phyloP scores from a whole-genome alignment of 2,797 vertebrate genomes.

The Rhynchotus rufescens region DNA sequence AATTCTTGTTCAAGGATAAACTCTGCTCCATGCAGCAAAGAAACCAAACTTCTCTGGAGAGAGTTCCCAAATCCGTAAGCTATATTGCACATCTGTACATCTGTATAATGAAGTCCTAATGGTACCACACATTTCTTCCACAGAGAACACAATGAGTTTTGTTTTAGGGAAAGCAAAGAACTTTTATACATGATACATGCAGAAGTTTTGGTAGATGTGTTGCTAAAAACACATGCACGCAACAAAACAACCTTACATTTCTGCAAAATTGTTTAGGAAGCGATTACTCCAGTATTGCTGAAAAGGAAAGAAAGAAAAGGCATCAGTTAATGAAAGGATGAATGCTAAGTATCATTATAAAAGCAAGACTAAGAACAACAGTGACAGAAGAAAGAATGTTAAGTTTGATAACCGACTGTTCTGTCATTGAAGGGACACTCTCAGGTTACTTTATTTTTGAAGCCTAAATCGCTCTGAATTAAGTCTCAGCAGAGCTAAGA shows the following conservation, averaged over 20 bases:
- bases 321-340: slow-evolving; percentile 78
- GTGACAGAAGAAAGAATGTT: slow-evolving; percentile 68
- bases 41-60: slow-evolving; percentile 77
- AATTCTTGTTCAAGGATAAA: slow-evolving; percentile 66
- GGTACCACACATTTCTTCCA: slow-evolving; percentile 82
- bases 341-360: slow-evolving; percentile 59
- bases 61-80: slow-evolving; percentile 63
- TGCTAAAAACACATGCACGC: slow-evolving; percentile 87
- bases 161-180: slow-evolving; percentile 70
- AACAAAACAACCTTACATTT: slow-evolving; percentile 86
- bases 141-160: slow-evolving; percentile 78
- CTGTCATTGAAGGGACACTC: slow-evolving; percentile 50
- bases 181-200: slow-evolving; percentile 82
- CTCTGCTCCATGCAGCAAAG: slow-evolving; percentile 77
- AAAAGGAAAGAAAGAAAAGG: slow-evolving; percentile 84
- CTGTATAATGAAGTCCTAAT: slow-evolving; percentile 77
- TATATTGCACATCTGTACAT: slow-evolving; percentile 79
- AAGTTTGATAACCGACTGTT: slow-evolving; percentile 39
- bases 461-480: neutral
- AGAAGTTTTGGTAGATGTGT: slow-evolving; percentile 83
- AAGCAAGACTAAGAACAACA: slow-evolving; percentile 71
- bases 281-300: slow-evolving; percentile 88
- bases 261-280: slow-evolving; percentile 87
- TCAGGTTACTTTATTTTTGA: slow-evolving; percentile 48
- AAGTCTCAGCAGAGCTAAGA: neutral